Evolutionary conservation across 1,140 invertebrate genomes (phyloP), one percentile per base, ranked within the genome.

Genomic region (Macrocentrus cingulum): DNA sequence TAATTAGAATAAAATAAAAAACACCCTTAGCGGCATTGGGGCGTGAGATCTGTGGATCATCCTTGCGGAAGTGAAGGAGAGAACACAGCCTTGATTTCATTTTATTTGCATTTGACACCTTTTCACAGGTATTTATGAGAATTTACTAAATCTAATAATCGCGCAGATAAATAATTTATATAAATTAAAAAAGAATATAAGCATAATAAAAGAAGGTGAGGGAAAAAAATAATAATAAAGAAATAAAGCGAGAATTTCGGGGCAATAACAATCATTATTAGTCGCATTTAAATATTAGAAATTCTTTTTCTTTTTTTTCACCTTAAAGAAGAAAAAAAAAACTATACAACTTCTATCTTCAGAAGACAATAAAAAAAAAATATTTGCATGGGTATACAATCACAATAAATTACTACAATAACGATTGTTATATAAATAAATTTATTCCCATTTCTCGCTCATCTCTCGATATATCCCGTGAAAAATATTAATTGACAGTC

Each of bases 11-110:
- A n/a, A n/a, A n/a, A n/a, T 39, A 60, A 45, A 48, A 34, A 4
- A 32, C 25, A 34, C 13, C 29, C 9, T 41, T 57, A 37, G 34
- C 51, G 34, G 23, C 29, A 61, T 56, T 55, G 56, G 44, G 44
- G 41, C 25, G 11, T 56, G 52, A 61, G 59, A 61, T 56, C 59
- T 61, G 59, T 53, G 59, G 48, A 53, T 55, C 56, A 52, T 42
- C 56, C 39, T 52, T 45, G 8, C 20, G 16, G n/a, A 37, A 22
- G 36, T n/a, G n/a, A n/a, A 52, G 49, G 48, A 51, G 49, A 45
- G 19, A 59, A 59, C 56, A 59, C 48, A 52, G 56, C 56, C 48
- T 45, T 32, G 36, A 59, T 59, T 52, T 59, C 19, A 59, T 59
- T 23, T 46, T 46, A 39, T 49, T 19, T 20, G 13, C 25, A 25